phyloP scores from a whole-genome alignment of 2,797 vertebrate genomes.

The Poliocrania exsul region DNA sequence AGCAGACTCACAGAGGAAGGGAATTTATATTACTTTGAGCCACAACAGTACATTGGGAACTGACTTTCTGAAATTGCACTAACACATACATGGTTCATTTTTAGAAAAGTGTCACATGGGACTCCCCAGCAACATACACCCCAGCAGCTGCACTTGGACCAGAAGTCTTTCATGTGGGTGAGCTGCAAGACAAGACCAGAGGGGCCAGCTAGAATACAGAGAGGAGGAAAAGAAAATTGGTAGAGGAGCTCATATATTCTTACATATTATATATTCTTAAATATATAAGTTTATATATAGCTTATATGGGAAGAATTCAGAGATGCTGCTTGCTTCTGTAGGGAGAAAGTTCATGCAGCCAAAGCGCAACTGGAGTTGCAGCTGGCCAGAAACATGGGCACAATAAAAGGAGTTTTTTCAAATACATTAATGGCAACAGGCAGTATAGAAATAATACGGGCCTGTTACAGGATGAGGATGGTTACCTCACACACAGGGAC shows the following conservation, averaged over 20 bases:
- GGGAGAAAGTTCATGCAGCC: background rate
- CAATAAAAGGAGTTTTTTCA: background rate
- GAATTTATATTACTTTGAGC: background rate
- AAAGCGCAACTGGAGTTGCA: background rate
- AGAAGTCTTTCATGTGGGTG: background rate
- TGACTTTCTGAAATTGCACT: background rate
- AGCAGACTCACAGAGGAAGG: background rate
- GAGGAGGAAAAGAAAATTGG: background rate
- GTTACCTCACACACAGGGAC: background rate
- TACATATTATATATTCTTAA: background rate
- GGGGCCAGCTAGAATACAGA: background rate
- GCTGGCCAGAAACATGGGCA: background rate
- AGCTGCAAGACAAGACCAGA: rapidly evolving
- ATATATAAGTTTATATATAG: background rate
- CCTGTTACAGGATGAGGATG: background rate
- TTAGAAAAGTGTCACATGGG: background rate
- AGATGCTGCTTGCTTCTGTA: background rate
- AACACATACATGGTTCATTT: background rate
- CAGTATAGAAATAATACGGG: background rate
- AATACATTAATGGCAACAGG: background rate
- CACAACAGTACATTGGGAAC: rapidly evolving
- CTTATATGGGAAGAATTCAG: background rate
- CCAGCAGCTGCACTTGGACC: background rate
- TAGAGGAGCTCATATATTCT: background rate
- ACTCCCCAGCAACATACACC: background rate